phyloP scores from a whole-genome alignment of 2,113 vertebrate species.

The Istiophorus platypterus region DNA sequence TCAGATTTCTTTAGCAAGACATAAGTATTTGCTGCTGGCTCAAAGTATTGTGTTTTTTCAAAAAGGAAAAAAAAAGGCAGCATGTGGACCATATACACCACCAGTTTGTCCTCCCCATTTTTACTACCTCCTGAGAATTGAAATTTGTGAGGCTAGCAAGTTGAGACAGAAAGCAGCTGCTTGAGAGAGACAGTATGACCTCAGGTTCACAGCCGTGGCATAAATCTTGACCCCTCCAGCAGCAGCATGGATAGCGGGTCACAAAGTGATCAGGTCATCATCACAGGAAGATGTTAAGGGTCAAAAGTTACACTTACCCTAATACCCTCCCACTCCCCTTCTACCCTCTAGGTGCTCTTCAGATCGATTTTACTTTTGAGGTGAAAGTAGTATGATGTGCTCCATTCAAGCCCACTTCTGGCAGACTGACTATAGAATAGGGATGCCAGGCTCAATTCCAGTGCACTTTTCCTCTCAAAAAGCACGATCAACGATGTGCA shows the following conservation, averaged over 20 bases:
- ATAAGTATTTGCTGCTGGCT: background rate
- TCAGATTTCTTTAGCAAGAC: background rate
- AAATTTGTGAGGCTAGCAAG: conserved; percentile 57
- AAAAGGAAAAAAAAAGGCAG: conserved; percentile 11
- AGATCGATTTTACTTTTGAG: conserved; percentile 65
- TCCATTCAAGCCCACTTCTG: conserved; percentile 42
- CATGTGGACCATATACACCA: background rate
- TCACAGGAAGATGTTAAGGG: conserved; percentile 67
- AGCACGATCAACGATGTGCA: background rate
- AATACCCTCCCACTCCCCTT: conserved; percentile 43
- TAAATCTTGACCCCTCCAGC: conserved; percentile 56
- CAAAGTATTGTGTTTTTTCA: conserved; percentile 2
- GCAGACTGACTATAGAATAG: conserved; percentile 8
- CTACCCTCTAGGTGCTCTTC: conserved; percentile 41
- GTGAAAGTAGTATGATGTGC: conserved; percentile 53
- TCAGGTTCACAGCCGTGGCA: conserved; percentile 41
- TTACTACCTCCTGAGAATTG: conserved; percentile 45
- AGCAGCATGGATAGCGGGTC: conserved; percentile 47
- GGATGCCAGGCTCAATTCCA: conserved; percentile 16
- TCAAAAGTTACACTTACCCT: conserved; percentile 72
- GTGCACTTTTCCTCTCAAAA: background rate
- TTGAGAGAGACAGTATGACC: conserved; percentile 57
- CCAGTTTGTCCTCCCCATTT: conserved; percentile 36
- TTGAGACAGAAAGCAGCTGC: conserved; percentile 71
- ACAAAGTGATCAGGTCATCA: conserved; percentile 62